Percentiles rank a stretch among this genome's conserved stretches.
phyloP scores from a whole-genome alignment of 2,888 invertebrate species.

The Oligia fasciuncula region DNA sequence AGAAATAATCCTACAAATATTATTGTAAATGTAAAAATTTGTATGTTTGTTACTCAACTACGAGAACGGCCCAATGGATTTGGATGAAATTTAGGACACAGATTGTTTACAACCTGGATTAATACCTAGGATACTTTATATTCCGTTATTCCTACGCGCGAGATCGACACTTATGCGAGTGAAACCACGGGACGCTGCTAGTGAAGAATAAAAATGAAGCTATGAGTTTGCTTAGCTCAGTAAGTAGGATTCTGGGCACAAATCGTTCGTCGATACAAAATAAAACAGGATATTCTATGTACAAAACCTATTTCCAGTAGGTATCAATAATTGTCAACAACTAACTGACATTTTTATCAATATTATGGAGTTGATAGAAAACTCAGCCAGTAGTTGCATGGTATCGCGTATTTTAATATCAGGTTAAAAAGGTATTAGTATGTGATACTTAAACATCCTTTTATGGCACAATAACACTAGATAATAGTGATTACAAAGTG shows the following conservation, averaged over 20 bases:
- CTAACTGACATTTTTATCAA: background rate
- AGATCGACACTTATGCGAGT: no score
- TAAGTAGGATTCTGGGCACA: background rate
- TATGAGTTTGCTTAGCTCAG: background rate
- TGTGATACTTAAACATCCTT: conserved; percentile 8
- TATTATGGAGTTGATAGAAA: background rate
- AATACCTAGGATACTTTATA: no score
- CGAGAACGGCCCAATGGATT: no score
- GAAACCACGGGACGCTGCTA: no score
- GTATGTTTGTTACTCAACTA: background rate
- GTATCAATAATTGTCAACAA: background rate
- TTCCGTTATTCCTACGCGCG: no score
- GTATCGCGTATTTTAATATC: conserved; percentile 33
- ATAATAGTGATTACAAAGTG: conserved; percentile 28
- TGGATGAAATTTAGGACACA: no score
- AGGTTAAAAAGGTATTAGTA: conserved; percentile 40
- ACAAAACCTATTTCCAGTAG: background rate
- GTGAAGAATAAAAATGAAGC: background rate
- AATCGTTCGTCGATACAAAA: background rate
- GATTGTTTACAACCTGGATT: no score
- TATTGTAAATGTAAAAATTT: background rate
- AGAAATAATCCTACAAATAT: background rate
- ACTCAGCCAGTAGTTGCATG: background rate
- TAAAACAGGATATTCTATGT: background rate
- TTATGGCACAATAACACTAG: conserved; percentile 41